phyloP scores from a whole-genome alignment of 2,113 vertebrate genomes.

The Trachemys scripta region DNA sequence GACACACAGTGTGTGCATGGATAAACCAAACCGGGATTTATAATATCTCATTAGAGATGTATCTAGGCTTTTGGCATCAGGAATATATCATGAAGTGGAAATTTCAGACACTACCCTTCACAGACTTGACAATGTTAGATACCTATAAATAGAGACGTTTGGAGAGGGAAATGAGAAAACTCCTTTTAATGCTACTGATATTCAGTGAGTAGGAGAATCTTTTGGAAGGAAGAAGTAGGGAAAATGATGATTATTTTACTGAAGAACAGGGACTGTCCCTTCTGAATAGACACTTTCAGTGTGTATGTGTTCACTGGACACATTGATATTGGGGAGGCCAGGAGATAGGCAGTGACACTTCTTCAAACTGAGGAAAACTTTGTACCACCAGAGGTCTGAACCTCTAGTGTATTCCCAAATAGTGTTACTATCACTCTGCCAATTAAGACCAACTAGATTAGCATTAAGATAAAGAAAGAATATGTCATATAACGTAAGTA shows the following conservation, averaged over 20 bases:
- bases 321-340: neutral
- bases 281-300: neutral
- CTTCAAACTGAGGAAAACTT: neutral
- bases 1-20: neutral
- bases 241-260: neutral
- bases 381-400: neutral
- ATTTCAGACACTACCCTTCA: neutral
- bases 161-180: neutral
- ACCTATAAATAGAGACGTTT: neutral
- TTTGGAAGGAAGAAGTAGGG: neutral
- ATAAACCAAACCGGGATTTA: neutral
- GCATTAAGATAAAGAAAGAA: neutral
- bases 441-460: neutral
- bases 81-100: neutral
- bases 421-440: neutral
- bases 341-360: neutral
- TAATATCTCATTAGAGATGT: neutral
- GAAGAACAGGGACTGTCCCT: neutral
- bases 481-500: neutral
- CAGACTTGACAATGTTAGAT: neutral
- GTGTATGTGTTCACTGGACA: neutral
- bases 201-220: neutral
- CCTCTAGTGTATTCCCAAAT: neutral
- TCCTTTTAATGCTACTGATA: conserved; percentile 12
- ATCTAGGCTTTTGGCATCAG: neutral